These are phyloP conservation scores for Apogon hyalosoma DNA, from an alignment of 2,797 vertebrate species.

Conservation along the genomic window DNA sequence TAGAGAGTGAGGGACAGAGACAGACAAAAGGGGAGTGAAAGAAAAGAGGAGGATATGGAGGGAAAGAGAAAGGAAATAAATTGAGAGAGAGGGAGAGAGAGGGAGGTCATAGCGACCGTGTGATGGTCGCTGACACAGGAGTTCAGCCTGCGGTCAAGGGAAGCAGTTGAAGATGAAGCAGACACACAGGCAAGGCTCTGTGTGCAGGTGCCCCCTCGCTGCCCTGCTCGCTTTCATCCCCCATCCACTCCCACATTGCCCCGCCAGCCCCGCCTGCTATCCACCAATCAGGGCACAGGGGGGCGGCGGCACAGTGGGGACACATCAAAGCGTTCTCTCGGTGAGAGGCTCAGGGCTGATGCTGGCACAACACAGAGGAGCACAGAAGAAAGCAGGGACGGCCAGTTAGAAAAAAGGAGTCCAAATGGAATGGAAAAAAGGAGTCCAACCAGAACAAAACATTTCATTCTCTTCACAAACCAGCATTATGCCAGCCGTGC, in stretches of 20 bases:
- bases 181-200: conserved; percentile 92
- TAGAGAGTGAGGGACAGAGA: conserved; percentile 42
- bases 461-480: conserved; percentile 90
- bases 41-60: conserved; percentile 71
- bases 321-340: conserved; percentile 95
- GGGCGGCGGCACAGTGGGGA: conserved; percentile 89
- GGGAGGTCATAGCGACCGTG: conserved; percentile 81
- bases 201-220: conserved; percentile 90
- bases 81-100: conserved; percentile 67
- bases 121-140: conserved; percentile 85
- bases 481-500: conserved; percentile 84
- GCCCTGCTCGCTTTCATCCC: conserved; percentile 92
- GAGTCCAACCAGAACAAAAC: conserved; percentile 93
- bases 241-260: conserved; percentile 92
- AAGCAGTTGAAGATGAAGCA: conserved; percentile 90
- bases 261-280: conserved; percentile 88
- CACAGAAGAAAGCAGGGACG: conserved; percentile 85
- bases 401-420: conserved; percentile 85
- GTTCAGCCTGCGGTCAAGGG: conserved; percentile 90
- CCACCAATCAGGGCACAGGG: conserved; percentile 90
- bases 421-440: conserved; percentile 90
- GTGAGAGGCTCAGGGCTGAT: conserved; percentile 92
- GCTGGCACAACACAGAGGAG: conserved; percentile 93
- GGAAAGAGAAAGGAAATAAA: conserved; percentile 73
- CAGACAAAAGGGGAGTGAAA: conserved; percentile 65